These are phyloP conservation scores for Tonatia bakeri DNA, from an alignment of 2,113 vertebrate species.

Conservation along the genomic window DNA sequence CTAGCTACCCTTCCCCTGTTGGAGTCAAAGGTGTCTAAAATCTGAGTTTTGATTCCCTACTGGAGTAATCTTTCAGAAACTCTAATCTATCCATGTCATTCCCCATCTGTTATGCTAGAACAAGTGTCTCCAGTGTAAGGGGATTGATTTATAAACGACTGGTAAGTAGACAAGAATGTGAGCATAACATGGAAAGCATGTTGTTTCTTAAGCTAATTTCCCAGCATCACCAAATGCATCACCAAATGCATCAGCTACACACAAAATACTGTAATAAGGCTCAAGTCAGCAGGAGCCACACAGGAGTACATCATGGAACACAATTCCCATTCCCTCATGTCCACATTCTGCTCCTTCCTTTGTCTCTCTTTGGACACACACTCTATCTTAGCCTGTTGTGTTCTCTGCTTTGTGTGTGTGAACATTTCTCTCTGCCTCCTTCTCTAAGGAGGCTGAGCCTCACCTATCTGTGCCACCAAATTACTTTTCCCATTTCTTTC, in stretches of 20 bases:
- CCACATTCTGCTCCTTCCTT: neutral
- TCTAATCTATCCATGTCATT: neutral
- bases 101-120: neutral
- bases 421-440: neutral
- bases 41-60: neutral
- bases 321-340: accelerated
- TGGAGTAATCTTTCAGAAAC: neutral
- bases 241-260: neutral
- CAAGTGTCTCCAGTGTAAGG: accelerated
- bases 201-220: neutral
- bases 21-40: neutral
- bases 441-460: neutral
- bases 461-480: neutral
- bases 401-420: neutral
- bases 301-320: accelerated
- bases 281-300: neutral
- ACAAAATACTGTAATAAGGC: neutral
- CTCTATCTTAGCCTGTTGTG: accelerated
- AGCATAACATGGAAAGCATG: neutral
- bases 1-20: neutral
- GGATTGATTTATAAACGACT: neutral
- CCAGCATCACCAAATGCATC: neutral
- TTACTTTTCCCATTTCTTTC: neutral
- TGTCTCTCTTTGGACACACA: too few species aligned
- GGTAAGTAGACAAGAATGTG: neutral